A percentile compares a stretch with the other conserved stretches of the same genome.
Evolutionary conservation across 2,888 invertebrate species (phyloP).

Genomic region (Callyntrura sp.): DNA sequence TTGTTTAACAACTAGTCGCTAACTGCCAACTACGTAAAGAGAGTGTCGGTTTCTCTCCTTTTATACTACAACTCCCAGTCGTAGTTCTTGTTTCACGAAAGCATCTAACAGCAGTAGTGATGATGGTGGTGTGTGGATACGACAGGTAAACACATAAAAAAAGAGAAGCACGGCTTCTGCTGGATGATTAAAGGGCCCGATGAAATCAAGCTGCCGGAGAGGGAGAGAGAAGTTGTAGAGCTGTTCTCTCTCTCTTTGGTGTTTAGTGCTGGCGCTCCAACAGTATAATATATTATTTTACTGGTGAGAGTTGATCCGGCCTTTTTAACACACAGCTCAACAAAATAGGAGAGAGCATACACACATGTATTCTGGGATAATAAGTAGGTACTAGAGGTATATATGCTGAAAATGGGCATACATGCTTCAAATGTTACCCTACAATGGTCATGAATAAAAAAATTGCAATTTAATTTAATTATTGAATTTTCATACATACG

Average conservation of each 20-base stretch:
- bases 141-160: neutral
- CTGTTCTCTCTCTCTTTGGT: neutral
- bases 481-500: neutral
- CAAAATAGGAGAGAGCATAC: neutral
- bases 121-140: neutral
- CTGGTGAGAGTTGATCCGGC: constrained; percentile 57
- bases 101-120: neutral
- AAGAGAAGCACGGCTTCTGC: constrained; percentile 76
- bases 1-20: constrained; percentile 45
- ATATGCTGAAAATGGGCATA: neutral
- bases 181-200: constrained; percentile 83
- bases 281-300: constrained; percentile 58
- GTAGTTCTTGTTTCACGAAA: neutral
- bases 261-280: constrained; percentile 11
- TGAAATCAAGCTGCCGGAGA: constrained; percentile 81
- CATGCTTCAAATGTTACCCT: neutral
- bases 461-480: too few species aligned
- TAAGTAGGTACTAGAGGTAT: neutral
- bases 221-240: neutral
- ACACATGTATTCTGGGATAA: too few species aligned
- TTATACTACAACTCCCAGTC: neutral
- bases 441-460: neutral
- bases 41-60: constrained; percentile 64
- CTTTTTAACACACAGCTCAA: constrained; percentile 61
- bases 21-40: constrained; percentile 23